Conservation (phyloP, 2,888 invertebrate species). For the Lochmaea crataegi region DNA sequence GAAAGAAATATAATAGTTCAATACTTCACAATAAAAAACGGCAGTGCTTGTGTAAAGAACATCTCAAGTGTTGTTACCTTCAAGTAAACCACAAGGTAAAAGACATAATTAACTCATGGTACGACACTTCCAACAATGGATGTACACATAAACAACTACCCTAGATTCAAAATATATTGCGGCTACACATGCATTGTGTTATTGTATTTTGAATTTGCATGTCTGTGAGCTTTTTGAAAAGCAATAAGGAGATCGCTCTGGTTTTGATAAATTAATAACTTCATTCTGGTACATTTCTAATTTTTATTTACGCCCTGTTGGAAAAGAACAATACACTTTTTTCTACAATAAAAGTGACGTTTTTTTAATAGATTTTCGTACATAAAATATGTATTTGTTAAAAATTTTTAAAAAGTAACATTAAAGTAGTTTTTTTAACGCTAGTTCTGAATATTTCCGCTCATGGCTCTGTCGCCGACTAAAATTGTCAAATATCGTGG, state of each 20-base stretch:
- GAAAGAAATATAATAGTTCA: neutral
- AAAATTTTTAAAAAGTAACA: too few relatives aligned
- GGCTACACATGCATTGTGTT: slow-evolving; percentile 45
- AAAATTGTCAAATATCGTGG: too few relatives aligned
- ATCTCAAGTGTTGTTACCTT: slow-evolving; percentile 41
- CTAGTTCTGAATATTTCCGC: too few relatives aligned
- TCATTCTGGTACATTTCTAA: slow-evolving; percentile 8
- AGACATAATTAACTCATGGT: slow-evolving; percentile 49
- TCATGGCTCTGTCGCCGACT: too few relatives aligned
- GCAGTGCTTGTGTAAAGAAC: slow-evolving; percentile 28
- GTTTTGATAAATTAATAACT: slow-evolving; percentile 17
- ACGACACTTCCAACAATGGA: slow-evolving; percentile 46
- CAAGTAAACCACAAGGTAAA: slow-evolving; percentile 46
- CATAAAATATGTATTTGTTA: too few relatives aligned
- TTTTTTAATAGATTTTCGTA: too few relatives aligned
- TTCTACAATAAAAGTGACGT: too few relatives aligned
- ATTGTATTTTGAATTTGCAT: slow-evolving; percentile 39
- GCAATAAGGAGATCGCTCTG: slow-evolving; percentile 13
- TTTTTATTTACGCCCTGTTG: neutral
- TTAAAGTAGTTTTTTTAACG: too few relatives aligned
- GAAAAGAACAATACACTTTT: neutral
- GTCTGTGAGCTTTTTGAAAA: slow-evolving; percentile 40
- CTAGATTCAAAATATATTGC: slow-evolving; percentile 48
- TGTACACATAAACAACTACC: slow-evolving; percentile 49
- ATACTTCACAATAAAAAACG: slow-evolving; percentile 14